These are phyloP conservation scores for Melanaphis sacchari DNA, from an alignment of 1,140 invertebrate genomes.

Conservation along the genomic window DNA sequence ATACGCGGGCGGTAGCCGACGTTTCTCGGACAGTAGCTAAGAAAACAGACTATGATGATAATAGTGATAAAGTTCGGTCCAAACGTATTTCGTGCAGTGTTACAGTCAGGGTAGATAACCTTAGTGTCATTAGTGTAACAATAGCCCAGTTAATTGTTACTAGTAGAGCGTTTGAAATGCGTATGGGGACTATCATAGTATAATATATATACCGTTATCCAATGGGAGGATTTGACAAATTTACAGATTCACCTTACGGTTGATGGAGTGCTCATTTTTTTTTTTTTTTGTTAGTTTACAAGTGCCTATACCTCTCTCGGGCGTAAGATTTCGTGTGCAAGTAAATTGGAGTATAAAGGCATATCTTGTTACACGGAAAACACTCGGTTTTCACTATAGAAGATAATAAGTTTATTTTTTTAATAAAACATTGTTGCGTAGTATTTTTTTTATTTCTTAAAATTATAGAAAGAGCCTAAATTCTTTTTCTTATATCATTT, in stretches of 20 bases:
- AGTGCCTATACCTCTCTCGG: background rate
- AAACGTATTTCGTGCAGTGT: background rate
- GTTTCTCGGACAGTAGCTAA: constrained; percentile 47
- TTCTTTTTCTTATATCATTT: background rate
- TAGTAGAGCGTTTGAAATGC: constrained; percentile 10
- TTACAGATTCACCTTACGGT: background rate
- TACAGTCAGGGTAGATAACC: constrained; percentile 2
- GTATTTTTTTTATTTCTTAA: background rate
- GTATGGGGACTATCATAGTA: background rate
- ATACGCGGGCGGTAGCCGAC: background rate
- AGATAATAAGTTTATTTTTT: constrained; percentile 8
- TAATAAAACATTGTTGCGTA: background rate
- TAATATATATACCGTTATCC: background rate
- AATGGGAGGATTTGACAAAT: background rate
- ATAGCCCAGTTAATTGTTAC: constrained; percentile 56
- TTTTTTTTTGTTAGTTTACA: background rate
- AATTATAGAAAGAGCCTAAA: background rate
- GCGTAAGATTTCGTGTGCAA: background rate
- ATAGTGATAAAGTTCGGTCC: constrained; percentile 43
- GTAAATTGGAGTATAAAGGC: background rate
- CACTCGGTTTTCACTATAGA: background rate
- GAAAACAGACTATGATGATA: constrained; percentile 44
- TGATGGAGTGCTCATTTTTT: background rate
- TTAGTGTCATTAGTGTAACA: constrained; percentile 49
- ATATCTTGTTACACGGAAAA: background rate